These are phyloP conservation scores for Bursaphelenchus okinawaensis DNA, from an alignment of 2,888 invertebrate genomes.

Conservation along the genomic window DNA sequence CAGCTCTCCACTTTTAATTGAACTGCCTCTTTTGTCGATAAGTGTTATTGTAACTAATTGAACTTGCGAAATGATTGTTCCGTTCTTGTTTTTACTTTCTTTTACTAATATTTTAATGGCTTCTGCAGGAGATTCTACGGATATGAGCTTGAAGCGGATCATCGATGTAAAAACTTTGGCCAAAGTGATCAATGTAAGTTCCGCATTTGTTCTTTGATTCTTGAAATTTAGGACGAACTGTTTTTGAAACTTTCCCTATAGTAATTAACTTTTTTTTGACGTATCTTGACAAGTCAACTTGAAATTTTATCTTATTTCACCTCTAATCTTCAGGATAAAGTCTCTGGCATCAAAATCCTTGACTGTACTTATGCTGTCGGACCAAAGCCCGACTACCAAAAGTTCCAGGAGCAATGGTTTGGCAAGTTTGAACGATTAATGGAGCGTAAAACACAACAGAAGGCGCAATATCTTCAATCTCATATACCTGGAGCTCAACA, in stretches of 20 bases:
- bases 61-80: too few species aligned
- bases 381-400: conserved; percentile 35
- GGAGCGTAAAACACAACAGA: conserved; percentile 18
- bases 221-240: too few species aligned
- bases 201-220: neutral
- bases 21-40: too few species aligned
- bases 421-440: conserved; percentile 38
- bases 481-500: conserved; percentile 46
- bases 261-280: too few species aligned
- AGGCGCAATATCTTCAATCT: conserved; percentile 24
- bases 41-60: too few species aligned
- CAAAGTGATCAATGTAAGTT: neutral
- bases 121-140: neutral
- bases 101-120: too few species aligned
- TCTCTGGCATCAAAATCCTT: conserved; percentile 33
- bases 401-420: conserved; percentile 37
- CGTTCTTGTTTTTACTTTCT: too few species aligned
- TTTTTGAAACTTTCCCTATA: too few species aligned
- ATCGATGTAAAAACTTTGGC: neutral
- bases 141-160: neutral
- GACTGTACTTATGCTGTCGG: conserved; percentile 38
- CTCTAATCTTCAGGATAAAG: conserved; percentile 20
- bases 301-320: too few species aligned
- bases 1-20: too few species aligned
- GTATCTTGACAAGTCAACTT: too few species aligned